A percentile compares a stretch with the other conserved stretches of the same genome.
These are phyloP conservation scores for Macrosteles quadrilineatus DNA, from an alignment of 1,140 invertebrate species.

Conservation along the genomic window DNA sequence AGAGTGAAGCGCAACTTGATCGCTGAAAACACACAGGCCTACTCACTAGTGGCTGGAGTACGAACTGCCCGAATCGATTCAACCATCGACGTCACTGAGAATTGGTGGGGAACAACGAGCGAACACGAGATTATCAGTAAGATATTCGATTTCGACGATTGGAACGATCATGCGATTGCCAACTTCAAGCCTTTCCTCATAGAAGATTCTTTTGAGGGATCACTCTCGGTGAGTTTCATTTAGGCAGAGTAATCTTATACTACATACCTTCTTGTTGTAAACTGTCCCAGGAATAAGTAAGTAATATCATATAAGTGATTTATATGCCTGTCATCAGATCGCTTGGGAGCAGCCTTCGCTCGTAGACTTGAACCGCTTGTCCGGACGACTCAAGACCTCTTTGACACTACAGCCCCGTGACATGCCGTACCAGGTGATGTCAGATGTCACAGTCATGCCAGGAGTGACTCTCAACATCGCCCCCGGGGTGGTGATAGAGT, in stretches of 20 bases:
- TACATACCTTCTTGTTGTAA: too few species aligned
- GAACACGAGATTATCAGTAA: slow-evolving; percentile 71
- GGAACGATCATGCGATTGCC: slow-evolving; percentile 97
- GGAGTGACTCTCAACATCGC: slow-evolving; percentile 81
- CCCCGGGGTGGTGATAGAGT: slow-evolving; percentile 90
- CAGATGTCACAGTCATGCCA: slow-evolving; percentile 97
- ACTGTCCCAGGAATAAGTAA: too few species aligned
- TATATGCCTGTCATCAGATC: slow-evolving; percentile 47
- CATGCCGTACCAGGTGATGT: slow-evolving; percentile 79
- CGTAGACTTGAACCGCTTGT: slow-evolving; percentile 69
- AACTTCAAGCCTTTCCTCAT: slow-evolving; percentile 85
- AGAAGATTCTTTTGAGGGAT: slow-evolving; percentile 71
- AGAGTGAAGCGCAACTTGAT: slow-evolving; percentile 90
- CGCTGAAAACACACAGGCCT: slow-evolving; percentile 83
- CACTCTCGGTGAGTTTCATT: slow-evolving; percentile 59
- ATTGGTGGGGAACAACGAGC: slow-evolving; percentile 92
- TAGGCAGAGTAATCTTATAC: too few species aligned
- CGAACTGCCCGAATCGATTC: slow-evolving; percentile 86
- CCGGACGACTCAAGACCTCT: slow-evolving; percentile 79
- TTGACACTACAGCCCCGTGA: slow-evolving; percentile 66
- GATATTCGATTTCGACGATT: slow-evolving; percentile 99
- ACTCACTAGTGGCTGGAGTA: slow-evolving; percentile 91
- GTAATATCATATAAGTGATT: too few species aligned
- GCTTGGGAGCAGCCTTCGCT: slow-evolving; percentile 57
- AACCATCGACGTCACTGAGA: slow-evolving; percentile 83